Conservation (phyloP, 1,140 invertebrate species). For the Drosophila bipectinata region DNA sequence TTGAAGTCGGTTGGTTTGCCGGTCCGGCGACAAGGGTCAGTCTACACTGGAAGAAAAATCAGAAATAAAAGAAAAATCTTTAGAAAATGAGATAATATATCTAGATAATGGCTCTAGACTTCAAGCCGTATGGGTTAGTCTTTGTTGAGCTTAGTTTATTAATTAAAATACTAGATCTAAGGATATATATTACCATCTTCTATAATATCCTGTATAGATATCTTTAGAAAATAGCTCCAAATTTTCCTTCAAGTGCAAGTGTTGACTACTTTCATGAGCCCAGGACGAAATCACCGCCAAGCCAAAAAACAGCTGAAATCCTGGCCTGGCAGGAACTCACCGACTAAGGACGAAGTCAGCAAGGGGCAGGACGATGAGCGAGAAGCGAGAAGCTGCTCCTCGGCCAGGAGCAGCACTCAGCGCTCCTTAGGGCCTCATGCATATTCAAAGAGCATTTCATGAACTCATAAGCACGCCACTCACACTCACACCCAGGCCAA, state of each 20-base stretch:
- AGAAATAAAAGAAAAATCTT: too few relatives aligned
- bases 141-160: too few relatives aligned
- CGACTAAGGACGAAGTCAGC: background rate
- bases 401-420: constrained; percentile 57
- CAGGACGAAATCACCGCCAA: constrained; percentile 42
- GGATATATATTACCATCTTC: too few relatives aligned
- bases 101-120: too few relatives aligned
- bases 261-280: constrained; percentile 46
- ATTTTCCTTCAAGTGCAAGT: constrained; percentile 19
- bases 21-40: constrained; percentile 5
- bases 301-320: constrained; percentile 36
- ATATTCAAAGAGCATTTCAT: constrained; percentile 80
- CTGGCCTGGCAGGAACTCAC: constrained; percentile 16
- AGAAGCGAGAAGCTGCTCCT: constrained; percentile 11
- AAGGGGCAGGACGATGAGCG: background rate
- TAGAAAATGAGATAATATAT: too few relatives aligned
- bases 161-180: too few relatives aligned
- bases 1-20: constrained; percentile 56
- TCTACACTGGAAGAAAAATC: background rate
- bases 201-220: background rate
- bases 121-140: too few relatives aligned
- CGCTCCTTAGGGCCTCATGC: constrained; percentile 77
- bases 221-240: background rate
- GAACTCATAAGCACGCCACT: constrained; percentile 79
- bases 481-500: constrained; percentile 23